Evolutionary conservation across 1,140 invertebrate genomes (phyloP).

Genomic region (Monomorium pharaonis): DNA sequence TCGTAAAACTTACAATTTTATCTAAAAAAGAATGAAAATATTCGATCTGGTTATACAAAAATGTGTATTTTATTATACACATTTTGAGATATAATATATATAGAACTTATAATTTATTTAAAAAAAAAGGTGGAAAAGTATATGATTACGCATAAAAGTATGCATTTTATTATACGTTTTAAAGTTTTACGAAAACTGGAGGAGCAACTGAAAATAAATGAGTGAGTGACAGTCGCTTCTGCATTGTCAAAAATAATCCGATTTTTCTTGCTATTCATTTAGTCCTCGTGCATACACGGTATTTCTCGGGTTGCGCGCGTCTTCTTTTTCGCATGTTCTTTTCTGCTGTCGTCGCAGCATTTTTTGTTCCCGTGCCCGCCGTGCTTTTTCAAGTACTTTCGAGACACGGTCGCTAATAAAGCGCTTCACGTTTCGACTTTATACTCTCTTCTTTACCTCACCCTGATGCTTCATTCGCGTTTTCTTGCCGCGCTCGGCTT

Average conservation of each 20-base stretch:
- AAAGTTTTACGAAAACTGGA: neutral
- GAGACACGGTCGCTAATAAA: slow-evolving; percentile 47
- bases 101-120: too few species aligned
- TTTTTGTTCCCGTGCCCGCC: neutral
- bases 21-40: too few species aligned
- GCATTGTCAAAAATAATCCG: slow-evolving; percentile 4
- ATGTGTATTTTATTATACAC: too few species aligned
- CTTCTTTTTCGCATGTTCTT: neutral
- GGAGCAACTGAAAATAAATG: neutral
- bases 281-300: neutral
- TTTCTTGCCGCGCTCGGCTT: neutral
- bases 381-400: slow-evolving; percentile 44
- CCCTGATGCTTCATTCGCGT: neutral
- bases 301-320: neutral
- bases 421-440: slow-evolving; percentile 4
- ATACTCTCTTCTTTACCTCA: neutral
- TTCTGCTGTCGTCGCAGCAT: neutral
- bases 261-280: slow-evolving; percentile 36
- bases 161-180: too few species aligned
- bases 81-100: too few species aligned
- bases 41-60: too few species aligned
- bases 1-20: too few species aligned
- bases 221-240: neutral
- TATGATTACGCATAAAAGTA: too few species aligned
- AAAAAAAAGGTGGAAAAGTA: too few species aligned